Evolutionary conservation across 2,113 vertebrate genomes (phyloP), one percentile per base, ranked within the genome.

Genomic region (Butorides virescens): DNA sequence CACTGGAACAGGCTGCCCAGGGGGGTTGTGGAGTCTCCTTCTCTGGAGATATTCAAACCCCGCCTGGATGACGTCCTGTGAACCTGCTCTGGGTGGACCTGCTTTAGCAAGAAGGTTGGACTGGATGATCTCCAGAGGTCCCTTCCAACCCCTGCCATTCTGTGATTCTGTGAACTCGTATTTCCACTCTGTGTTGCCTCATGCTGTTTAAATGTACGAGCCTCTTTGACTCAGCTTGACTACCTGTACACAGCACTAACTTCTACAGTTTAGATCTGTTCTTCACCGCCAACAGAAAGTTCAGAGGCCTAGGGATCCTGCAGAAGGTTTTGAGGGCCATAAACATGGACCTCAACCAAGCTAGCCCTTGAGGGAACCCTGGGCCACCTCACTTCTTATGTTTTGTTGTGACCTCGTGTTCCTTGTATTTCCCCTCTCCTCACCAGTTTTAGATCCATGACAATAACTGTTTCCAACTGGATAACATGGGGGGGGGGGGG

Each of bases 131-230:
- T 39, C 39, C 39, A 11, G 39, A 39, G 39, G 39, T 39, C 39
- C 39, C 39, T 39, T 39, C 39, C 39, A 39, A 39, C 39, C 39
- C 39, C 39, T 39, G 39, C 39, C 39, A 39, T 39, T 39, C 39
- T 39, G 39, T 39, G 39, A 39, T 39, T 39, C 39, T 39, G 39
- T 39, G 39, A 30, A 3, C 37, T 19, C 1, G 0, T 39, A n/a
- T 13, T 63, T 29, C 53, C 1, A 1, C n/a, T 49, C 34, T 1
- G 1, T 2, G 0, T 22, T 39, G 9, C 68, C 42, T 53, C 37
- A 19, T 71, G 68, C 56, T 27, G 8, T 47, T 70, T 29, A 36
- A 53, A 30, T 14, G 32, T 32, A 19, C 12, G 20, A 85, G 50
- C 50, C 49, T 16, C 49, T 55, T 29, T 27, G 32, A 16, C 36